Percentiles rank a stretch among this genome's conserved stretches.
Conservation (phyloP, 2,888 invertebrate species). For the Pristionchus japonicus region DNA sequence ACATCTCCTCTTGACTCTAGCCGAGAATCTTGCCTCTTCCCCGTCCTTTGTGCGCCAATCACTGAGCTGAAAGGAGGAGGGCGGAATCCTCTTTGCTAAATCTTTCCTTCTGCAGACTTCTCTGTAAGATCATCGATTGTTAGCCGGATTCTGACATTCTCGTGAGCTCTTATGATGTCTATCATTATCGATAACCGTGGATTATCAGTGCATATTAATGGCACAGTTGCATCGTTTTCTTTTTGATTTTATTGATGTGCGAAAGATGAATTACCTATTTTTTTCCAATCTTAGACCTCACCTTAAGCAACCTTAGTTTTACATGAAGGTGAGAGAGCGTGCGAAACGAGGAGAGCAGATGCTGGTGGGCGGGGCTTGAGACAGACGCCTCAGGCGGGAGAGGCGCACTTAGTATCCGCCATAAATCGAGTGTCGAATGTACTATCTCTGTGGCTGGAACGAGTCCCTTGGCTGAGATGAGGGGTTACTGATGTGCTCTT, state of each 20-base stretch:
- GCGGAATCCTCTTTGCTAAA: neutral
- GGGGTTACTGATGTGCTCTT: no score
- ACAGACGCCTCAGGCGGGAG: neutral
- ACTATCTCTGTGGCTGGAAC: neutral
- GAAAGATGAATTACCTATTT: no score
- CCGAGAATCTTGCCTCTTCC: neutral
- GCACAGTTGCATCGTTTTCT: no score
- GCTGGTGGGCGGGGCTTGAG: slow-evolving; percentile 13
- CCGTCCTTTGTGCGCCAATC: neutral
- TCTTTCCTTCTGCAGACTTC: neutral
- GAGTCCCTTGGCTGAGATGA: neutral
- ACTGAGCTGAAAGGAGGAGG: neutral
- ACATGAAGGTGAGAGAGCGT: neutral
- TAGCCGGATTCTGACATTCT: neutral
- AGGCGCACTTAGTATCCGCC: slow-evolving; percentile 31
- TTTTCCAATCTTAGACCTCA: no score
- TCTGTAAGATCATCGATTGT: neutral
- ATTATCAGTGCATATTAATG: no score
- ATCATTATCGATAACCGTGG: no score
- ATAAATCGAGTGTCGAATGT: slow-evolving; percentile 28
- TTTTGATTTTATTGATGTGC: no score
- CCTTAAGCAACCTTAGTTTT: no score
- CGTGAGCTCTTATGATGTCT: neutral
- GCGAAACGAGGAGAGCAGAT: neutral
- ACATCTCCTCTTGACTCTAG: neutral